Conservation (phyloP, 2,113 vertebrate genomes). For the Podilymbus podiceps region DNA sequence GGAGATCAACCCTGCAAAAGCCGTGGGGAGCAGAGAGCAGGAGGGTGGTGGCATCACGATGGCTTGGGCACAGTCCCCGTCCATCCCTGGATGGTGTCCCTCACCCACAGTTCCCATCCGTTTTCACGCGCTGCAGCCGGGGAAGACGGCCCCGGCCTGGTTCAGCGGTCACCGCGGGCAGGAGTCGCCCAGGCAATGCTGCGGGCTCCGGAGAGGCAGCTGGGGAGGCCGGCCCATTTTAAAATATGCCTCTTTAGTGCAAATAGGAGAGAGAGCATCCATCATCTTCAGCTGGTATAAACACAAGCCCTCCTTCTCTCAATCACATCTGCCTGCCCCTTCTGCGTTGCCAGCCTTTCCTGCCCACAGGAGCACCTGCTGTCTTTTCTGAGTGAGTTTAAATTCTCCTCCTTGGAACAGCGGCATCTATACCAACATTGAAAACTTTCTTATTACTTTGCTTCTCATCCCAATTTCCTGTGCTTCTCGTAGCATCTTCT, state of each 20-base stretch:
- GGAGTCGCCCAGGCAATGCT: background rate
- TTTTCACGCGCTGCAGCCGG: background rate
- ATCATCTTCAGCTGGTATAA: background rate
- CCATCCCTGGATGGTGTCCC: background rate
- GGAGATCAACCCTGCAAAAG: background rate
- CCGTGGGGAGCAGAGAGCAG: background rate
- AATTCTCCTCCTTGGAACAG: background rate
- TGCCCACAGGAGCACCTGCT: background rate
- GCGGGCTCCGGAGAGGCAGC: background rate
- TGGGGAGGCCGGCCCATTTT: background rate
- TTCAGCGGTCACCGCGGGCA: background rate
- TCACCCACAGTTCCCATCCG: background rate
- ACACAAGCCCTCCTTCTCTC: background rate
- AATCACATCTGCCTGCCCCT: background rate
- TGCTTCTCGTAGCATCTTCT: background rate
- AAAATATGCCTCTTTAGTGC: background rate
- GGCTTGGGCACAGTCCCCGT: background rate
- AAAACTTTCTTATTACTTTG: background rate
- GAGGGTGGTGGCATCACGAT: background rate
- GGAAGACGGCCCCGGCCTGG: rapidly evolving
- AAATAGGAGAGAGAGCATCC: background rate
- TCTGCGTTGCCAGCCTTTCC: background rate
- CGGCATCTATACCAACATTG: background rate
- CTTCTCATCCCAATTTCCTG: background rate
- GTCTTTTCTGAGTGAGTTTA: background rate